Conservation (phyloP, 1,140 invertebrate genomes). For the Papilio helenus region DNA sequence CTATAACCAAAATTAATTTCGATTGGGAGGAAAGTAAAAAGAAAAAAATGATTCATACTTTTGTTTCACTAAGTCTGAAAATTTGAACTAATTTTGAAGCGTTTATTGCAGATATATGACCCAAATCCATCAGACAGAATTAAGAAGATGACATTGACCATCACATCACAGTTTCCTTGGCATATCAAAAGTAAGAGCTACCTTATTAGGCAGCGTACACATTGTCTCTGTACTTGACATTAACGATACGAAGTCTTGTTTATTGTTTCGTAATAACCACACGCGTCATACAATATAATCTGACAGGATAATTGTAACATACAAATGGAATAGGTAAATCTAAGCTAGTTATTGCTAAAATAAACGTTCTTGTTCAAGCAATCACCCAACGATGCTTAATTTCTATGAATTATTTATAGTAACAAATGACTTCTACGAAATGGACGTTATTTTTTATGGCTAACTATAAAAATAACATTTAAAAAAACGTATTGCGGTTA, state of each 20-base stretch:
- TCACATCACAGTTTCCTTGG: slow-evolving; percentile 21
- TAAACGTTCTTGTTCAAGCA: background rate
- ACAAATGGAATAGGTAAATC: slow-evolving; percentile 4
- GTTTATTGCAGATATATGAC: background rate
- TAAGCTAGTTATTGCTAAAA: slow-evolving; percentile 12
- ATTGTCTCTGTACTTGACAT: slow-evolving; percentile 35
- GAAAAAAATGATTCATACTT: background rate
- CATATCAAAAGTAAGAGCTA: slow-evolving; percentile 28
- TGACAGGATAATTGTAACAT: slow-evolving; percentile 15
- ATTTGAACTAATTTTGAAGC: background rate
- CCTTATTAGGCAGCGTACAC: background rate
- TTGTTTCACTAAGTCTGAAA: background rate
- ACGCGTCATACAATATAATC: background rate
- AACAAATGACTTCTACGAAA: background rate
- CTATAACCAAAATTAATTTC: background rate
- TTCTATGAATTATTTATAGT: background rate
- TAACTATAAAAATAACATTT: background rate
- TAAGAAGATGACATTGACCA: slow-evolving; percentile 9
- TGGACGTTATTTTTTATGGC: background rate
- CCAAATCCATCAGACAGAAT: background rate
- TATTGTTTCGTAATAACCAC: background rate
- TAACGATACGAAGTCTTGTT: background rate
- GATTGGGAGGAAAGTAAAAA: background rate
- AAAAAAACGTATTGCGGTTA: background rate
- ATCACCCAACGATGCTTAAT: background rate